Conservation (phyloP, 2,888 invertebrate species). For the Coleophora deauratella region DNA sequence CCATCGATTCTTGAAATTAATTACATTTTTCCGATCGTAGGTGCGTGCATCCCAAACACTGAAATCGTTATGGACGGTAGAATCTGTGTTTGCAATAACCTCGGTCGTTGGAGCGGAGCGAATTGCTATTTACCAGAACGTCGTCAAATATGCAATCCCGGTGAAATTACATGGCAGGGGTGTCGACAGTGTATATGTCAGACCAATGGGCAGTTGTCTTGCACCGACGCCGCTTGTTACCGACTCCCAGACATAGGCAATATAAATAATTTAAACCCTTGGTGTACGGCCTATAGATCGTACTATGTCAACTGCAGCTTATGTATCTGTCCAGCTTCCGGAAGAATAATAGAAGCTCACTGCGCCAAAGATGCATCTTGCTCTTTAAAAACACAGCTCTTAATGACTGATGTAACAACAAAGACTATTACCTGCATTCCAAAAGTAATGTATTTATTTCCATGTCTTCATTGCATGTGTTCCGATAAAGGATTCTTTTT, state of each 20-base stretch:
- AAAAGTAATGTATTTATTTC: conserved; percentile 54
- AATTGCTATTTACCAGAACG: conserved; percentile 33
- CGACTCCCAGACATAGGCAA: background rate
- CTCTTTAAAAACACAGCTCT: conserved; percentile 20
- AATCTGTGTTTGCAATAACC: conserved; percentile 42
- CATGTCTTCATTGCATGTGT: conserved; percentile 52
- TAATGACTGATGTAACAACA: conserved; percentile 18
- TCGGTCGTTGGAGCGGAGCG: conserved; percentile 41
- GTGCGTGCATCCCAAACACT: conserved; percentile 49
- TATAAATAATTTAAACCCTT: conserved; percentile 11
- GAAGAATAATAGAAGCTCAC: conserved; percentile 38
- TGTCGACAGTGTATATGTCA: conserved; percentile 55
- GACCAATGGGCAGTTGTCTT: conserved; percentile 39
- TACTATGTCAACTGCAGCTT: conserved; percentile 55
- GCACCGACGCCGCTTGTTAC: conserved; percentile 35
- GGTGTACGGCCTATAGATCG: conserved; percentile 48
- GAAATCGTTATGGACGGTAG: conserved; percentile 42
- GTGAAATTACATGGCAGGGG: conserved; percentile 46
- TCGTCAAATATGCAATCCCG: conserved; percentile 38
- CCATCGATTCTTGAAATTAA: conserved; percentile 1
- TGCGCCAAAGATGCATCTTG: conserved; percentile 54
- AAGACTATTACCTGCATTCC: conserved; percentile 45
- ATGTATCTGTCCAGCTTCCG: conserved; percentile 54
- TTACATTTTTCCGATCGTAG: conserved; percentile 19
- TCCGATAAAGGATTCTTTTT: conserved; percentile 45